A percentile compares a stretch with the other conserved stretches of the same genome.
These are phyloP conservation scores for Echinometra lucunter DNA, from an alignment of 53 echinoderm and acorn worm genomes.

Conservation along the genomic window DNA sequence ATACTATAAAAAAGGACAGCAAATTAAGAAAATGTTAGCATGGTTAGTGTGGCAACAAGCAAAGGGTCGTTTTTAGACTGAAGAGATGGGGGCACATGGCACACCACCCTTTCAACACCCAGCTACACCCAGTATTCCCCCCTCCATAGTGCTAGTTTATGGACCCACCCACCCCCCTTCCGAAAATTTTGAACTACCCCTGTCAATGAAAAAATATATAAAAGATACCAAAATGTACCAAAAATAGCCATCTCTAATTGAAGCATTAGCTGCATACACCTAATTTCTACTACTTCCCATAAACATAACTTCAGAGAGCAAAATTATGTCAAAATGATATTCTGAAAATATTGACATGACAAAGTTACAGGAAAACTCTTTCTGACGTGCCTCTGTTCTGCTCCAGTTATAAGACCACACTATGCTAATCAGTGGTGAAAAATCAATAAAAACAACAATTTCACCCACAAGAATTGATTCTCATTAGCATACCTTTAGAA, in stretches of 20 bases:
- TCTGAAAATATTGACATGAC: background rate
- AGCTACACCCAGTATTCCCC: background rate
- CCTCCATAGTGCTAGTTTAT: no score
- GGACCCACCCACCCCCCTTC: background rate
- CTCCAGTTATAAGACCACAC: slow-evolving; percentile 19
- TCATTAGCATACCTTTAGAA: slow-evolving; percentile 35
- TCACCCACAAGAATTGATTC: slow-evolving; percentile 30
- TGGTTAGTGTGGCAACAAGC: background rate
- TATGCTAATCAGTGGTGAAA: slow-evolving; percentile 26
- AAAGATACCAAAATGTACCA: no score
- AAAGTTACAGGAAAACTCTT: background rate
- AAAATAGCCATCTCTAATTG: no score
- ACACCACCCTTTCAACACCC: no score
- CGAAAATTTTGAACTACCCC: background rate
- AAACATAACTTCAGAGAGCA: background rate
- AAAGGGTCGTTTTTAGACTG: background rate
- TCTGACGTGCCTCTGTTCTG: slow-evolving; percentile 1
- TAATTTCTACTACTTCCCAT: no score
- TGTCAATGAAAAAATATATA: no score
- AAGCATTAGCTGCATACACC: no score
- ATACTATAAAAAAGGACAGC: background rate
- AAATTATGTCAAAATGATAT: background rate
- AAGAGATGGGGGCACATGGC: no score
- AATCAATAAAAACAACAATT: slow-evolving; percentile 41
- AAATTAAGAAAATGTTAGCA: background rate